phyloP scores from a whole-genome alignment of 2,113 vertebrate species.

The Plestiodon gilberti region DNA sequence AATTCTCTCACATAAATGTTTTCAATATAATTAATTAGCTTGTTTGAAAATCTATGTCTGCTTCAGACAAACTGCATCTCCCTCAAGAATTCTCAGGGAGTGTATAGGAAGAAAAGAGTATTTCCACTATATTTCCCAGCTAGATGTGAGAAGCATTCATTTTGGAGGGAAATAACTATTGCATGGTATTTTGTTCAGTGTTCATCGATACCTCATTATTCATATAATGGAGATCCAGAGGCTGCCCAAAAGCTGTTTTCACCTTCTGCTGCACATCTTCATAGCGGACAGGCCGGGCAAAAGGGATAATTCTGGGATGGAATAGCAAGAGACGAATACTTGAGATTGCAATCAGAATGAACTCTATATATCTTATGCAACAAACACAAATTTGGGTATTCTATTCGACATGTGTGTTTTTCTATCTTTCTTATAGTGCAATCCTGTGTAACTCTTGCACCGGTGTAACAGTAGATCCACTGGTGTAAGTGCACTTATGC shows the following conservation, averaged over 20 bases:
- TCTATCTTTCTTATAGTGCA: no score
- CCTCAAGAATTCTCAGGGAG: no score
- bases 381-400: background rate
- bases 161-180: background rate
- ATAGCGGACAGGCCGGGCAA: constrained; percentile 89
- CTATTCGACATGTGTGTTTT: background rate
- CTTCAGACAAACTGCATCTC: background rate
- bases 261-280: constrained; percentile 94
- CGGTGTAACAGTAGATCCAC: no score
- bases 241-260: constrained; percentile 89
- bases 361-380: rapidly evolving
- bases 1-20: background rate
- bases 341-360: background rate
- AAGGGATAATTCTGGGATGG: constrained; percentile 86
- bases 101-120: background rate
- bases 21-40: background rate
- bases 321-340: background rate
- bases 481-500: no score
- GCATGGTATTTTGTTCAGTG: rapidly evolving
- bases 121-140: background rate
- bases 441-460: no score
- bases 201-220: constrained; percentile 88
- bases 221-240: constrained; percentile 92
- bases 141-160: no score
- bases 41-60: background rate